Percentiles rank a stretch among this genome's conserved stretches.
phyloP scores from a whole-genome alignment of 2,797 vertebrate species.

The Alectoris magna region DNA sequence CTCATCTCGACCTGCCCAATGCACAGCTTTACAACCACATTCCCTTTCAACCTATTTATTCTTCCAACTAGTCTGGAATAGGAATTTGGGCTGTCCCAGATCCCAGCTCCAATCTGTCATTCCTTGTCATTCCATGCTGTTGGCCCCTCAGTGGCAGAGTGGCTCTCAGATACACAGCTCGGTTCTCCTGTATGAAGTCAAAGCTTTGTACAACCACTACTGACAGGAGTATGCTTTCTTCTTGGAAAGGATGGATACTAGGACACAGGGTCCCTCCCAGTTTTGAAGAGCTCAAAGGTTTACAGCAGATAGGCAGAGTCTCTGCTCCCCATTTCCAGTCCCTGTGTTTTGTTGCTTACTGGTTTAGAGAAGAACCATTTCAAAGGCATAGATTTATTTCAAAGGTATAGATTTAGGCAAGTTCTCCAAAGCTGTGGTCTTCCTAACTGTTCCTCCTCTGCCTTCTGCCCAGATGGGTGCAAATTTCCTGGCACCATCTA shows the following conservation, averaged over 20 bases:
- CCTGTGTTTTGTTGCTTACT: neutral
- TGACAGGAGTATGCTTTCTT: neutral
- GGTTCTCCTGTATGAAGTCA: neutral
- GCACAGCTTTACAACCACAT: neutral
- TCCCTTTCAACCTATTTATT: neutral
- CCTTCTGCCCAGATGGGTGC: neutral
- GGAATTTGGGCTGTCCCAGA: neutral
- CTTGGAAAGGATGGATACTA: neutral
- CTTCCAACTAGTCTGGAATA: neutral
- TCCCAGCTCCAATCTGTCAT: neutral
- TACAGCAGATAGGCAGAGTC: neutral
- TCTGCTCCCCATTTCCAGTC: neutral
- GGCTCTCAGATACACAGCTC: neutral
- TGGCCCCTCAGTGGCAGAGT: neutral
- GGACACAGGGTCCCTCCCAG: neutral
- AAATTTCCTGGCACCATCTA: neutral
- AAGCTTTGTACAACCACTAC: neutral
- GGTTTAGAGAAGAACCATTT: neutral
- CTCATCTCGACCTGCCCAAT: neutral
- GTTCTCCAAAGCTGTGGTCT: neutral
- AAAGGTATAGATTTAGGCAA: neutral
- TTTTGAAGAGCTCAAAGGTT: neutral
- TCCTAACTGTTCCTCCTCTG: neutral
- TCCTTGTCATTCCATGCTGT: neutral
- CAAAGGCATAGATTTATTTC: neutral